phyloP scores from a whole-genome alignment of 1,140 invertebrate genomes.

The Drosophila pandora region DNA sequence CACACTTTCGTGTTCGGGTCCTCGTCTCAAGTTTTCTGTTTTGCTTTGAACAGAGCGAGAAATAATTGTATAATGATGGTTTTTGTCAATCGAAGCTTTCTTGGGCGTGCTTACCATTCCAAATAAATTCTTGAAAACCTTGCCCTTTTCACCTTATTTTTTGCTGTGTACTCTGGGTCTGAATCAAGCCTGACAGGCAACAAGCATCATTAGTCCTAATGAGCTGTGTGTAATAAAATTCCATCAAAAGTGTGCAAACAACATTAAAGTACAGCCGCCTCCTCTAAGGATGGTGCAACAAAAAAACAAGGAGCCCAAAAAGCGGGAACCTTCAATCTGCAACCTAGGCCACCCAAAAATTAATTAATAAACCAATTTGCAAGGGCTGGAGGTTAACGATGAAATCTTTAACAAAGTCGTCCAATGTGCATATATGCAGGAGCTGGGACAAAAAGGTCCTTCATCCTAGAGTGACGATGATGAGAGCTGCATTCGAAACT shows the following conservation, averaged over 20 bases:
- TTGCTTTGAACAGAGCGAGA: neutral
- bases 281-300: neutral
- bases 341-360: slow-evolving; percentile 4
- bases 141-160: too few relatives aligned
- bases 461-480: slow-evolving; percentile 21
- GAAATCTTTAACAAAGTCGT: neutral
- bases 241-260: slow-evolving; percentile 65
- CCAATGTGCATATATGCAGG: neutral
- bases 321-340: slow-evolving; percentile 16
- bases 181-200: slow-evolving; percentile 57
- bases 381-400: slow-evolving; percentile 30
- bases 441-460: slow-evolving; percentile 1
- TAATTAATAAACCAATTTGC: slow-evolving; percentile 74
- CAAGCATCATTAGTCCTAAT: slow-evolving; percentile 80
- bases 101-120: too few relatives aligned
- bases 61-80: neutral
- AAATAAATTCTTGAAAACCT: too few relatives aligned
- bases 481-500: slow-evolving; percentile 15
- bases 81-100: too few relatives aligned
- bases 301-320: neutral
- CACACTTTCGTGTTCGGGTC: neutral
- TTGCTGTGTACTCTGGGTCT: slow-evolving; percentile 10
- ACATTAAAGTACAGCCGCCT: slow-evolving; percentile 31
- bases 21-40: slow-evolving; percentile 38
- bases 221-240: slow-evolving; percentile 77